These are phyloP conservation scores for Brachionus asplanchnoidis DNA, from an alignment of 1,140 invertebrate genomes.

Conservation along the genomic window DNA sequence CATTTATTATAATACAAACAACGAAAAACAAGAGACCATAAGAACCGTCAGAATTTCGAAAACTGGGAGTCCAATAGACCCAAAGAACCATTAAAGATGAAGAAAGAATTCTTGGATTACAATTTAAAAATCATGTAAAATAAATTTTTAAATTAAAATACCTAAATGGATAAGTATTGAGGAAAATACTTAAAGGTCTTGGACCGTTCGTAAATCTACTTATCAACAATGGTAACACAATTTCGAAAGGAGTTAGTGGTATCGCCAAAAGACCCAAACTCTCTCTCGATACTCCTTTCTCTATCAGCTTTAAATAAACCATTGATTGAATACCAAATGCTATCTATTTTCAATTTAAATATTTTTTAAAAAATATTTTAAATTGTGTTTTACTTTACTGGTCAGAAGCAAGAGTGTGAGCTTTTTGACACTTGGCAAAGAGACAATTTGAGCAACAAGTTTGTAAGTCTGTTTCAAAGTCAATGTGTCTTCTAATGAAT, in stretches of 20 bases:
- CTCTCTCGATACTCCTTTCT: slow-evolving; percentile 89
- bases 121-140: not conserved
- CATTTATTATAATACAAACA: not conserved
- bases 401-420: slow-evolving; percentile 78
- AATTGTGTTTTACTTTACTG: slow-evolving; percentile 84
- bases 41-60: not conserved
- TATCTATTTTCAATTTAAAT: not conserved
- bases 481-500: not conserved
- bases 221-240: slow-evolving; percentile 81
- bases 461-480: not conserved
- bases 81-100: not conserved
- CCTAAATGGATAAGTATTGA: slow-evolving; percentile 80
- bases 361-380: slow-evolving; percentile 66
- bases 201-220: slow-evolving; percentile 80
- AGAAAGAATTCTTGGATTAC: not conserved
- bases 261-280: slow-evolving; percentile 79
- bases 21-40: not conserved
- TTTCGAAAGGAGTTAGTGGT: slow-evolving; percentile 86
- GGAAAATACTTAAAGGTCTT: slow-evolving; percentile 77
- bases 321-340: slow-evolving; percentile 61
- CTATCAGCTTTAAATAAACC: slow-evolving; percentile 86
- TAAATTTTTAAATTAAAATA: not conserved
- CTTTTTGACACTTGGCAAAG: slow-evolving; percentile 67
- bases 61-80: not conserved
- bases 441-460: not conserved